These are phyloP conservation scores for Piliocolobus tephrosceles DNA, from an alignment of 2,113 vertebrate genomes.

Conservation along the genomic window DNA sequence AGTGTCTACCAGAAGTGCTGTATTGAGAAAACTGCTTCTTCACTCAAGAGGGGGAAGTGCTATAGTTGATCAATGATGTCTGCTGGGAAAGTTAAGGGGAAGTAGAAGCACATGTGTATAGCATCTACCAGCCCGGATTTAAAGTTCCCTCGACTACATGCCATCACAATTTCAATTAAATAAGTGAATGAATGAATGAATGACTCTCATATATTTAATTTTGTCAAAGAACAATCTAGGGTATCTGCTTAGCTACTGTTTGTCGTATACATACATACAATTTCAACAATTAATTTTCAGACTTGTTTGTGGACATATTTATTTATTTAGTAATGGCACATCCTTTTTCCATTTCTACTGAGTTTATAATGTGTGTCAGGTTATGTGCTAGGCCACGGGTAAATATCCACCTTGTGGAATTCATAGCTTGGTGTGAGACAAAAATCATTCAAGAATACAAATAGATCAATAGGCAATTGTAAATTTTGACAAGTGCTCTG, in stretches of 20 bases:
- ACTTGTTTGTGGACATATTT: not conserved
- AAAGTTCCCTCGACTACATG: not conserved
- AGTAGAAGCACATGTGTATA: not conserved
- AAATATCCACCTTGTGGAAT: not conserved
- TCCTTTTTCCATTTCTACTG: not conserved
- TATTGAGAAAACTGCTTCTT: not conserved
- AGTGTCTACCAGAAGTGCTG: not conserved
- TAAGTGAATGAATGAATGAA: not conserved
- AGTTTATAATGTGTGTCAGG: not conserved
- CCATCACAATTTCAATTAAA: not conserved
- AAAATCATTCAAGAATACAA: not conserved
- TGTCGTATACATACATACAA: not conserved
- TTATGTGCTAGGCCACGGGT: not conserved
- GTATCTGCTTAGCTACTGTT: not conserved
- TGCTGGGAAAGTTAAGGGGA: not conserved
- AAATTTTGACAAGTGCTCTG: not conserved
- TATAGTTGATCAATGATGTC: not conserved
- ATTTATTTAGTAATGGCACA: not conserved
- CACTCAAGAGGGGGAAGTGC: not conserved
- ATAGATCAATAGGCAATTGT: not conserved
- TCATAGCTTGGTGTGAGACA: not conserved
- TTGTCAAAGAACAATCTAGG: not conserved
- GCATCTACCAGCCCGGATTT: not conserved
- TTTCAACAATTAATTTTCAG: slow-evolving; percentile 6
- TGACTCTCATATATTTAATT: not conserved